Conservation (phyloP, 1,140 invertebrate species). For the Sinonovacula constricta region DNA sequence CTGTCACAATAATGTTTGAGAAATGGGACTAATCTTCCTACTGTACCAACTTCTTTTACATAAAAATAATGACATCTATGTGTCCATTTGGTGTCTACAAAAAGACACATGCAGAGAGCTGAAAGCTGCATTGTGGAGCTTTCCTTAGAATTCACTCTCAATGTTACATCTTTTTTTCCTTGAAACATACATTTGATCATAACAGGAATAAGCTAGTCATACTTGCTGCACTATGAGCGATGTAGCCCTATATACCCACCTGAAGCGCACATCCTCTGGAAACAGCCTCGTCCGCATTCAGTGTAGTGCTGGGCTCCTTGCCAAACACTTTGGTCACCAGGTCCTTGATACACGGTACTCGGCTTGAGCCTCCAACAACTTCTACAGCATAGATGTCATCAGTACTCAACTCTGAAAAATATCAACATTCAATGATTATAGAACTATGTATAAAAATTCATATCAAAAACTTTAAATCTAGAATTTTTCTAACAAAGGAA, state of each 20-base stretch:
- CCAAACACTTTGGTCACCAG: constrained; percentile 90
- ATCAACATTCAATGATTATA: background rate
- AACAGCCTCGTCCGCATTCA: constrained; percentile 99
- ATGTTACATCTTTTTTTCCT: no score
- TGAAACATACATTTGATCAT: no score
- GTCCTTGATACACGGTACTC: constrained; percentile 95
- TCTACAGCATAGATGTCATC: constrained; percentile 97
- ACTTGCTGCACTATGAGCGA: no score
- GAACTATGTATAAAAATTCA: background rate
- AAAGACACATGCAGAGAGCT: no score
- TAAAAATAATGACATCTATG: no score
- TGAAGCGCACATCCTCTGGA: constrained; percentile 96
- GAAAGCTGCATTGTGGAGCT: no score
- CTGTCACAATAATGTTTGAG: no score
- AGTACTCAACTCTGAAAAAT: constrained; percentile 82
- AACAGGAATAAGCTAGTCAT: no score
- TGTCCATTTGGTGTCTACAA: no score
- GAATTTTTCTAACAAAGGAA: background rate
- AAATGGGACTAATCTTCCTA: no score
- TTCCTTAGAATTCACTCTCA: no score
- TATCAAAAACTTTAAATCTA: background rate
- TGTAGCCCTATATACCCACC: constrained; percentile 79
- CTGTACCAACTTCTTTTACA: no score
- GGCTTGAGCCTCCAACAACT: constrained; percentile 95
- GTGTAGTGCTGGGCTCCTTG: constrained; percentile 93